Evolutionary conservation across 1,140 invertebrate genomes (phyloP).

Genomic region (Drosophila guanche): DNA sequence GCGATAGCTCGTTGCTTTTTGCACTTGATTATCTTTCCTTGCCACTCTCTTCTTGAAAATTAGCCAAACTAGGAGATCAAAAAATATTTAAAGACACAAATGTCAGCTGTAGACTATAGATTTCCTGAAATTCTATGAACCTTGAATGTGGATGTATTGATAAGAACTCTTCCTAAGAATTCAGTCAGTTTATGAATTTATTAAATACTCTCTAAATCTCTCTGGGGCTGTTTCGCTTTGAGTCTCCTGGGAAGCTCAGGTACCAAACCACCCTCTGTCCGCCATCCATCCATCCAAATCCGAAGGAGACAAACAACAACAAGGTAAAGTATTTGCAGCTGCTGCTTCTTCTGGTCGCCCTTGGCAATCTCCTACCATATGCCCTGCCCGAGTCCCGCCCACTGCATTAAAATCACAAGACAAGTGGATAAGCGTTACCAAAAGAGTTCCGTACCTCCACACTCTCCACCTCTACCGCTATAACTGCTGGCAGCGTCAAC

Average conservation of each 20-base stretch:
- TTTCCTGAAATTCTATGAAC: neutral
- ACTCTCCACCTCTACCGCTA: slow-evolving; percentile 1
- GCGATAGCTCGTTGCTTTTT: slow-evolving; percentile 42
- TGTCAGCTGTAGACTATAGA: slow-evolving; percentile 58
- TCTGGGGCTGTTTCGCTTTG: slow-evolving; percentile 8
- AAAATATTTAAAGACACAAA: slow-evolving; percentile 75
- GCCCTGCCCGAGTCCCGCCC: slow-evolving; percentile 46
- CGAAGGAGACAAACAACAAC: slow-evolving; percentile 60
- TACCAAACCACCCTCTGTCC: slow-evolving; percentile 5
- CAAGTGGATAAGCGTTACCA: slow-evolving; percentile 78
- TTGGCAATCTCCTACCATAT: slow-evolving; percentile 68
- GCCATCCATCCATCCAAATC: slow-evolving; percentile 15
- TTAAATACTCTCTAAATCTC: neutral
- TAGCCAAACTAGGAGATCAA: slow-evolving; percentile 39
- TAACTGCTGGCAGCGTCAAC: slow-evolving; percentile 60
- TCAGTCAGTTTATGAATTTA: slow-evolving; percentile 2
- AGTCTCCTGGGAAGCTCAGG: slow-evolving; percentile 1
- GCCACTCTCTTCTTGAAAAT: slow-evolving; percentile 41
- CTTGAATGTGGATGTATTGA: neutral
- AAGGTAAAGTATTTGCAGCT: slow-evolving; percentile 66
- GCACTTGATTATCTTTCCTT: slow-evolving; percentile 42
- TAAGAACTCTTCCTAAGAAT: neutral
- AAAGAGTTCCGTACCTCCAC: slow-evolving; percentile 45
- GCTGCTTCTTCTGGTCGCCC: slow-evolving; percentile 64
- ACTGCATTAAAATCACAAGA: slow-evolving; percentile 80